Evolutionary conservation across 2,113 vertebrate species (phyloP).

Genomic region (Lycocorax pyrrhopterus): DNA sequence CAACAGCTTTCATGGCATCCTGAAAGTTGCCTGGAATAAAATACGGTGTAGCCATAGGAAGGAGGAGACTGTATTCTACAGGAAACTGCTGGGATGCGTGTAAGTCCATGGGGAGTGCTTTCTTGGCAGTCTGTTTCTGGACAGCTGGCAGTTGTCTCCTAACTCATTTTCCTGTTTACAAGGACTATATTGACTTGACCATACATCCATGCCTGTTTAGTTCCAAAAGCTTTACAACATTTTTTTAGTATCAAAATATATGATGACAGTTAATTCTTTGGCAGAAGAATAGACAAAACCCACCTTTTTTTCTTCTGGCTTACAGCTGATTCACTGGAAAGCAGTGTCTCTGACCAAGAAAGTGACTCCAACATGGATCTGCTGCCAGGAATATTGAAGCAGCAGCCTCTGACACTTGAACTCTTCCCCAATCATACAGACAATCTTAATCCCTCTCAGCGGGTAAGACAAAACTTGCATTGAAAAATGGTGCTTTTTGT

Average conservation of each 20-base stretch:
- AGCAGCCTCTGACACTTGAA: conserved; percentile 88
- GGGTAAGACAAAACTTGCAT: conserved; percentile 71
- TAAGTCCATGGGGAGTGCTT: neutral
- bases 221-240: neutral
- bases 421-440: conserved; percentile 91
- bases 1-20: neutral
- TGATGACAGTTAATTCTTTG: neutral
- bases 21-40: neutral
- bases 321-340: conserved; percentile 87
- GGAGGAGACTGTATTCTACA: neutral
- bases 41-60: neutral
- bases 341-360: conserved; percentile 87
- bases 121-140: neutral
- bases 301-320: neutral
- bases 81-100: neutral
- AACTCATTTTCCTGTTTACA: neutral
- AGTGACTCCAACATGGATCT: conserved; percentile 87
- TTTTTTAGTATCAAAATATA: neutral
- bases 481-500: neutral
- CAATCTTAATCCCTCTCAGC: conserved; percentile 85
- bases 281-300: neutral
- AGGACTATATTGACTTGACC: neutral
- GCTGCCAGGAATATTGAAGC: conserved; percentile 82
- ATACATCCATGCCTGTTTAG: neutral
- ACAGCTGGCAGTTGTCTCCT: neutral